These are phyloP conservation scores for Drosophila infuscata DNA, from an alignment of 2,888 invertebrate genomes.

Conservation along the genomic window DNA sequence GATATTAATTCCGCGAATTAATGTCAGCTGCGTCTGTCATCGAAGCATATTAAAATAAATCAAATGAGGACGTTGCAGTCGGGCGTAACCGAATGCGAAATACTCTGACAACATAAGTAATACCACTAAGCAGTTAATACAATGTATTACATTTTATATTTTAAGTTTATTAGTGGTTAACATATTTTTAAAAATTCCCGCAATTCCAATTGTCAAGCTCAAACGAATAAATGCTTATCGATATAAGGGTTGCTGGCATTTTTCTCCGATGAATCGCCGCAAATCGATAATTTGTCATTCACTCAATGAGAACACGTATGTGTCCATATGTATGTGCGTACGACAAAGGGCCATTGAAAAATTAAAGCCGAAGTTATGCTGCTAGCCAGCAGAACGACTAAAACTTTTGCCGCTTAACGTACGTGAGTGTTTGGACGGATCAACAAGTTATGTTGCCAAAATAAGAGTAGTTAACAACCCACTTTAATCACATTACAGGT, in stretches of 20 bases:
- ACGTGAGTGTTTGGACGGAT: conserved; percentile 31
- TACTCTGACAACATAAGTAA: too few relatives aligned
- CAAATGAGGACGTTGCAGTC: too few relatives aligned
- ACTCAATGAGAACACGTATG: conserved; percentile 45
- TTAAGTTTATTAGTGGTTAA: not conserved
- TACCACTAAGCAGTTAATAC: too few relatives aligned
- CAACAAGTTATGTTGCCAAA: not conserved
- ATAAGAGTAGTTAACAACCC: not conserved
- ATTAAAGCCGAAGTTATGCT: conserved; percentile 41
- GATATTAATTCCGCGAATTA: too few relatives aligned
- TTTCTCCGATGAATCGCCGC: not conserved
- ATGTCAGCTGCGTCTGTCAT: too few relatives aligned
- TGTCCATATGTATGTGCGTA: conserved; percentile 30
- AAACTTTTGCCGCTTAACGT: conserved; percentile 24
- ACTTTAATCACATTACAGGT: conserved; percentile 34
- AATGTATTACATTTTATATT: not conserved
- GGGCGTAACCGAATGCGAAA: too few relatives aligned
- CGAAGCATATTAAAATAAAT: too few relatives aligned
- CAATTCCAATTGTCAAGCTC: not conserved
- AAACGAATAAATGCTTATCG: conserved; percentile 8
- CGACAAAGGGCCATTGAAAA: conserved; percentile 43
- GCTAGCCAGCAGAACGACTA: conserved; percentile 27
- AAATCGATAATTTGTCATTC: conserved; percentile 32
- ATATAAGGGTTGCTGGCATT: not conserved
- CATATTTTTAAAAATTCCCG: not conserved